Percentiles rank a stretch among this genome's conserved stretches.
Evolutionary conservation across 1,140 invertebrate species (phyloP).

Genomic region (Cryptotermes secundus): DNA sequence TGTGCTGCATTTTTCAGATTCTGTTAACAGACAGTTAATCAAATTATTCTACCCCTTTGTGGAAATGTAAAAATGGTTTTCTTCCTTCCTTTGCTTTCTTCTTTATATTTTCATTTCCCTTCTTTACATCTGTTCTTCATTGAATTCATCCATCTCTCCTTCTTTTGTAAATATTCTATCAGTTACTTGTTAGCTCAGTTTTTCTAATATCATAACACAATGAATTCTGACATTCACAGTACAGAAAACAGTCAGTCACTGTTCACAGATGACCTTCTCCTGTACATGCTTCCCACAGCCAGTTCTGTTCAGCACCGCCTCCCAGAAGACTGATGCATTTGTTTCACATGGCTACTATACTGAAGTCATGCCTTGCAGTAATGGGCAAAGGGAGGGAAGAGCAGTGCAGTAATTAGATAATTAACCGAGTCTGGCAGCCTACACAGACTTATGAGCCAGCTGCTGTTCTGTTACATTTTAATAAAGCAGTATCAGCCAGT

Average conservation of each 20-base stretch:
- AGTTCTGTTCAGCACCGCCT: neutral
- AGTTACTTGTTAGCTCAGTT: too few relatives aligned
- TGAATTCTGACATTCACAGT: too few relatives aligned
- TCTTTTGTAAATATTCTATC: too few relatives aligned
- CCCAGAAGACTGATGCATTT: neutral
- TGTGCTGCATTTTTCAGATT: too few relatives aligned
- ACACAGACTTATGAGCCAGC: neutral
- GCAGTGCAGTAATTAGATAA: neutral
- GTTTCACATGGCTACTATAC: neutral
- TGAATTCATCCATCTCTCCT: too few relatives aligned
- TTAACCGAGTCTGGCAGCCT: neutral
- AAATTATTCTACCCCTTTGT: too few relatives aligned
- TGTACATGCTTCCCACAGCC: neutral
- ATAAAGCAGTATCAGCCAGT: neutral
- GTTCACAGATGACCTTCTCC: neutral
- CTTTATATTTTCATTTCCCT: too few relatives aligned
- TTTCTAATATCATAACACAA: too few relatives aligned
- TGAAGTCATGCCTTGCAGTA: neutral
- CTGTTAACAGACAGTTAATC: too few relatives aligned
- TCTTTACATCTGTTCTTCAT: too few relatives aligned
- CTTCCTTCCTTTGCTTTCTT: too few relatives aligned
- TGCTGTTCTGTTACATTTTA: neutral
- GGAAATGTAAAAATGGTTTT: too few relatives aligned
- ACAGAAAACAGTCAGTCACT: neutral
- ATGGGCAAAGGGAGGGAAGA: neutral